phyloP scores from a whole-genome alignment of 1,140 invertebrate genomes.

The Scaptodrosophila lebanonensis region DNA sequence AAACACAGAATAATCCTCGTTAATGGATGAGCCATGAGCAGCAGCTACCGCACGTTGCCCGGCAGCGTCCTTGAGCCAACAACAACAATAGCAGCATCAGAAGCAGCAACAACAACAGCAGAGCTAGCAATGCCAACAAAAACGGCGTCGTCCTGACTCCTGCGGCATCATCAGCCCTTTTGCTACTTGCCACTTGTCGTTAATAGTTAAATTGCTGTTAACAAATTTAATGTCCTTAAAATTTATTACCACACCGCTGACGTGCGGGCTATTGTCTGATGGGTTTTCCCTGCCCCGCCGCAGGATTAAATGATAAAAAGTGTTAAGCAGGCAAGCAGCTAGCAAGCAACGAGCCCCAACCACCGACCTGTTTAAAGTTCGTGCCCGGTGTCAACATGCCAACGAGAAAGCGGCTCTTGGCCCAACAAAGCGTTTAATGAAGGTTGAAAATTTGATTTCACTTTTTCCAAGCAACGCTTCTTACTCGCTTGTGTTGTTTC shows the following conservation, averaged over 20 bases:
- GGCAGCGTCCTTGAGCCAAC: no score
- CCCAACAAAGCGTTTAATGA: slow-evolving; percentile 49
- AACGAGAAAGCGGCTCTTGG: slow-evolving; percentile 2
- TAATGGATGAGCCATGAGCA: slow-evolving; percentile 47
- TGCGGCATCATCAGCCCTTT: background rate
- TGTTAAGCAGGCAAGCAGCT: slow-evolving; percentile 30
- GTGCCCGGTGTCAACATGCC: slow-evolving; percentile 2
- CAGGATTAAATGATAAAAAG: slow-evolving; percentile 55
- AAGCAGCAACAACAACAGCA: no score
- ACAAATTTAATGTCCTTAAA: slow-evolving; percentile 60
- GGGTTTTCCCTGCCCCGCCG: slow-evolving; percentile 28
- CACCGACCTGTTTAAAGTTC: slow-evolving; percentile 35
- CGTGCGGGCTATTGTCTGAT: slow-evolving; percentile 1
- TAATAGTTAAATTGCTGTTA: slow-evolving; percentile 61
- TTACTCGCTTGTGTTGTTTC: slow-evolving; percentile 5
- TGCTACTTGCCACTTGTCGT: slow-evolving; percentile 22
- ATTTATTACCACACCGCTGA: slow-evolving; percentile 36
- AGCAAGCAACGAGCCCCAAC: slow-evolving; percentile 4
- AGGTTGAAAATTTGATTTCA: slow-evolving; percentile 59
- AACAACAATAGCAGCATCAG: background rate
- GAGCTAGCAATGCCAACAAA: no score
- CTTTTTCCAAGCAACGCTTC: slow-evolving; percentile 10
- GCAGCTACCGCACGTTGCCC: no score
- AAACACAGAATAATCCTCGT: slow-evolving; percentile 28
- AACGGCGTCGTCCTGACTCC: no score